Base-by-base conservation (phyloP, 2,113 vertebrate genomes). In the Carassius gibelio region DNA sequence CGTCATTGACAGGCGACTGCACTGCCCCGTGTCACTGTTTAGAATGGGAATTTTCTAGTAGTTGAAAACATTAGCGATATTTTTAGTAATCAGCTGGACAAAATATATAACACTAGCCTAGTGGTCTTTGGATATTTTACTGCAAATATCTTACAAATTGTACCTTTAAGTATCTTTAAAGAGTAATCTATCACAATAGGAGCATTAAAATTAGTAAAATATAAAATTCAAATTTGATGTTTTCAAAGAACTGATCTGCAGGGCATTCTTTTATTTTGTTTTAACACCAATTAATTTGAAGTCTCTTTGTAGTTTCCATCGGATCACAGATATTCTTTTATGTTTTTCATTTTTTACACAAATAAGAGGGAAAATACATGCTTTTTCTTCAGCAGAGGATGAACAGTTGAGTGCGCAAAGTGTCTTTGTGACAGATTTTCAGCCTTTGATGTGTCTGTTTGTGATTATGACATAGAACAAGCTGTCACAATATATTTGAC, bases 401-500 rank as follows among this genome's bases (percentile, higher is more conserved):
- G 68, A 42, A 71, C 38, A 68, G n/a, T n/a, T 38, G 61, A 81
- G 23, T 38, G 34, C 2, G 19, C 3, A 42, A 50, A 48, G 36
- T 30, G 61, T 50, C 38, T 79, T 61, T 64, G 57, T 62, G 36
- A 79, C 5, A 79, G 77, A 76, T 23, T 55, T 5, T 11, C 38
- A 23, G 8, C 1, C 78, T 81, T 81, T 59, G 72, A 52, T 55
- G 30, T 55, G 71, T 75, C 19, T 76, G 48, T 59, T 48, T 74
- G 45, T 64, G 38, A 74, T 69, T 75, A 36, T 74, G 13, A 64
- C 7, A 45, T 15, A 45, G 45, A 11, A 48, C 45, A 50, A 59
- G 3, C 50, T 59, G 82, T 75, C 82, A 76, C 45, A 68, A 26
- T 81, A 61, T 50, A 66, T 38, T 66, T 81, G 78, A 48, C n/a